These are phyloP conservation scores for Enteromius thamalakanensis DNA, from an alignment of 2,797 vertebrate species.

Conservation along the genomic window DNA sequence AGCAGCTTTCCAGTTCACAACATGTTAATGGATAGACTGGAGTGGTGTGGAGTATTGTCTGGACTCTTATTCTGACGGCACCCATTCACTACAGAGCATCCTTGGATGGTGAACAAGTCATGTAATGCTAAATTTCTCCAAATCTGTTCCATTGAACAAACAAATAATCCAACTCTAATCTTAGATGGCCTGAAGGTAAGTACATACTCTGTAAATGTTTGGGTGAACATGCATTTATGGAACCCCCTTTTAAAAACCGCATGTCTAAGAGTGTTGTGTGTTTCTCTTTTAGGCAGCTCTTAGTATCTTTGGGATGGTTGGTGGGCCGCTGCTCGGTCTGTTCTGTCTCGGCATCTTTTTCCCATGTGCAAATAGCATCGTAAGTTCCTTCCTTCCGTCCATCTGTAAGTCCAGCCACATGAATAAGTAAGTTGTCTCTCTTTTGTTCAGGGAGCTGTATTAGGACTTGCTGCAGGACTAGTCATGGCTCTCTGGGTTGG, in stretches of 20 bases:
- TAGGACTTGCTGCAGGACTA: constrained; percentile 83
- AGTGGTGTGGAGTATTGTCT: background rate
- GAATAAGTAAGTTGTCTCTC: background rate
- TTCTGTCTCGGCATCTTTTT: constrained; percentile 93
- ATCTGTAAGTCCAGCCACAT: background rate
- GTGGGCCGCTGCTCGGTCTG: constrained; percentile 86
- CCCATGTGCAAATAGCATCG: constrained; percentile 85
- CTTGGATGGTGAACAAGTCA: background rate
- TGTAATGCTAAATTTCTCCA: background rate
- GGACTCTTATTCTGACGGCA: background rate
- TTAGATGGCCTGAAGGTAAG: background rate
- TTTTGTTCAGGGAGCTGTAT: constrained; percentile 81
- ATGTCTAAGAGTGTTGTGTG: background rate
- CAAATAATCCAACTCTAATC: background rate
- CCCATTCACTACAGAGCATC: background rate
- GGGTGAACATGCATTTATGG: background rate
- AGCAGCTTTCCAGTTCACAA: background rate
- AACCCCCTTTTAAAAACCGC: background rate
- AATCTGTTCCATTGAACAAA: background rate
- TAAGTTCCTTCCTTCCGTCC: constrained; percentile 71
- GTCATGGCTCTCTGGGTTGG: constrained; percentile 89
- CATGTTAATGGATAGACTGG: background rate
- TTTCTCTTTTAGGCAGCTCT: constrained; percentile 80
- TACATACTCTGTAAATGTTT: background rate
- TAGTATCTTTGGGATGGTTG: constrained; percentile 94